A percentile compares a stretch with the other conserved stretches of the same genome.
Conservation (phyloP, 1,140 invertebrate species). For the Drosophila gunungcola region DNA sequence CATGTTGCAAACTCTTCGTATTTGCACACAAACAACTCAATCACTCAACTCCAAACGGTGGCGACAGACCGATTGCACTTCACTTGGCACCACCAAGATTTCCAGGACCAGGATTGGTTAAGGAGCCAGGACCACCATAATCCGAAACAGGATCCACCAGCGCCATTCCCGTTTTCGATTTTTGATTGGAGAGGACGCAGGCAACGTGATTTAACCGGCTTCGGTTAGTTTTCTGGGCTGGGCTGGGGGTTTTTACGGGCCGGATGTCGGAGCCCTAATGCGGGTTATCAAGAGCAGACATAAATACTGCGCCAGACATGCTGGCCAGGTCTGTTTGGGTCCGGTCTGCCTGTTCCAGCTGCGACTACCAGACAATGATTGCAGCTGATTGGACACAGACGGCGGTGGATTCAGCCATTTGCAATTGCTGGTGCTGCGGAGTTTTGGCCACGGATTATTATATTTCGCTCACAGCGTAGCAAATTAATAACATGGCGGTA, state of each 20-base stretch:
- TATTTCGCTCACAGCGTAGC: constrained; percentile 14
- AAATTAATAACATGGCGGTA: constrained; percentile 43
- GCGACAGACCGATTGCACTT: constrained; percentile 44
- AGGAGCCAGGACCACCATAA: not conserved
- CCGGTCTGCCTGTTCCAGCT: constrained; percentile 17
- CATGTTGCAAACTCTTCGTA: constrained; percentile 55
- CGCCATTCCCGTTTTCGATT: constrained; percentile 50
- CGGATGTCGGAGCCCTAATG: constrained; percentile 42
- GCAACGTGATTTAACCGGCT: constrained; percentile 59
- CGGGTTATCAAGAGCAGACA: constrained; percentile 66
- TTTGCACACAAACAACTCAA: constrained; percentile 76
- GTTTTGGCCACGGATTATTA: constrained; percentile 24
- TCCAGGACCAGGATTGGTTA: not conserved
- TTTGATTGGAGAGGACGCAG: constrained; percentile 70
- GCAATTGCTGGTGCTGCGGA: constrained; percentile 3
- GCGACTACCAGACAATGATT: constrained; percentile 40
- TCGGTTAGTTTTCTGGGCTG: constrained; percentile 6
- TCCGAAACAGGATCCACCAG: constrained; percentile 27
- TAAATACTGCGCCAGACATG: constrained; percentile 50
- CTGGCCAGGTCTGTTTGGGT: constrained; percentile 19
- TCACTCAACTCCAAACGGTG: constrained; percentile 45
- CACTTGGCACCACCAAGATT: not conserved
- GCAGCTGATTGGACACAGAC: constrained; percentile 28
- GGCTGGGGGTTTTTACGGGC: constrained; percentile 2
- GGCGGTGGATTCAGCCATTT: constrained; percentile 31